Percentiles rank a stretch among this genome's conserved stretches.
Conservation (phyloP, 2,888 invertebrate species). For the Strigamia transsilvanica region DNA sequence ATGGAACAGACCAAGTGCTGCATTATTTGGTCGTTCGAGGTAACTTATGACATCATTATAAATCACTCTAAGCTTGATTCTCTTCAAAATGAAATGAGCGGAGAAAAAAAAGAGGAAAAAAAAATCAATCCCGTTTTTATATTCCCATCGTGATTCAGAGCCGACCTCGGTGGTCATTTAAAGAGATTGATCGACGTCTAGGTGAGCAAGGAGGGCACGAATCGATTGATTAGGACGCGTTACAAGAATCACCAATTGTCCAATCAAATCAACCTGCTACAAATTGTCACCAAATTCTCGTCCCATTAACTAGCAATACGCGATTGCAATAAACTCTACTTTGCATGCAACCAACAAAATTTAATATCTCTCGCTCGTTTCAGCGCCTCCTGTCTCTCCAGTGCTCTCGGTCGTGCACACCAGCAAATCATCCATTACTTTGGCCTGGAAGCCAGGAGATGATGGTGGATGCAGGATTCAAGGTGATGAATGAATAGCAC, state of each 20-base stretch:
- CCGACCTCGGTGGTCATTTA: conserved; percentile 30
- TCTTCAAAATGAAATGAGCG: not conserved
- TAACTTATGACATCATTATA: conserved; percentile 42
- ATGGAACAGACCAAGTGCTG: conserved; percentile 55
- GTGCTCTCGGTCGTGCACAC: conserved; percentile 53
- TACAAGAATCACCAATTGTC: not conserved
- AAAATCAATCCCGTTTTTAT: conserved; percentile 18
- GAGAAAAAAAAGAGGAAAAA: not conserved
- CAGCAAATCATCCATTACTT: conserved; percentile 54
- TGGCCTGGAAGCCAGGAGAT: conserved; percentile 56
- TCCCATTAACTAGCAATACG: not conserved
- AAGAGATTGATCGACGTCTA: conserved; percentile 21
- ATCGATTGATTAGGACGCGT: conserved; percentile 20
- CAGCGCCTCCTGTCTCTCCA: conserved; percentile 55
- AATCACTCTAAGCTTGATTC: not conserved
- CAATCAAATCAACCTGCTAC: not conserved
- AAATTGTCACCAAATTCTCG: not conserved
- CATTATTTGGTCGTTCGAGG: conserved; percentile 56
- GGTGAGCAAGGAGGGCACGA: not conserved
- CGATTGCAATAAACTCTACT: not conserved
- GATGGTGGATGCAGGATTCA: conserved; percentile 56
- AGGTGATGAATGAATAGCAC: conserved; percentile 51
- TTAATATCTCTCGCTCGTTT: conserved; percentile 34
- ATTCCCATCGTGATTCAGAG: conserved; percentile 2
- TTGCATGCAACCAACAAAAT: not conserved